Evolutionary conservation across 2,797 vertebrate genomes (phyloP).

Genomic region (Lepus oiostolus): DNA sequence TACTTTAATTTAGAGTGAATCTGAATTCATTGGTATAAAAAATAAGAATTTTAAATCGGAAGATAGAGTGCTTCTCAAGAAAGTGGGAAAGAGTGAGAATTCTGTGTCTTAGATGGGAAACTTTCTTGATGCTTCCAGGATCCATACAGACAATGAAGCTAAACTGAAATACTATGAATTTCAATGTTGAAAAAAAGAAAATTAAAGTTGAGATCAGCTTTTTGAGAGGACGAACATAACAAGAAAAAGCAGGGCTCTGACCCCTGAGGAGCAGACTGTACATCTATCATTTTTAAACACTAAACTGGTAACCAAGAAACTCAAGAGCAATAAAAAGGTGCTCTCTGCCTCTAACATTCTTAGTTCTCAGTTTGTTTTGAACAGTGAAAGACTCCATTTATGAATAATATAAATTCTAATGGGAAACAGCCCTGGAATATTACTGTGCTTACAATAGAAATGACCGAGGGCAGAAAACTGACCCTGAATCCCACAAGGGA

Average conservation of each 20-base stretch:
- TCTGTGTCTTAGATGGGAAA: background rate
- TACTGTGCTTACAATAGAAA: background rate
- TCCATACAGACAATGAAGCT: background rate
- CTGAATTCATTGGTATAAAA: background rate
- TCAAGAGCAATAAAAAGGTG: background rate
- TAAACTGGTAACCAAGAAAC: constrained; percentile 20
- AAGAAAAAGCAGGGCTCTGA: background rate
- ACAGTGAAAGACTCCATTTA: background rate
- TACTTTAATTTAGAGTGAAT: background rate
- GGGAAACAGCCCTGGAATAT: background rate
- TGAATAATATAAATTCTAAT: background rate
- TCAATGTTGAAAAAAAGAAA: constrained; percentile 21
- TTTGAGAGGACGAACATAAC: background rate
- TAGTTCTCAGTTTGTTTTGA: constrained; percentile 39
- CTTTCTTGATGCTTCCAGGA: background rate
- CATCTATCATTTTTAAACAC: constrained; percentile 24
- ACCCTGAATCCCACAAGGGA: background rate
- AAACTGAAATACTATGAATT: background rate
- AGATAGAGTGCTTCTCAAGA: background rate
- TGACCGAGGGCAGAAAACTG: background rate
- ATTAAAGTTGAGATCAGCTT: constrained; percentile 14
- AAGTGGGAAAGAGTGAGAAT: background rate
- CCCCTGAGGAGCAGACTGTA: background rate
- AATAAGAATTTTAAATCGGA: background rate
- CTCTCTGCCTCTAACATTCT: background rate